Percentiles rank a stretch among this genome's conserved stretches.
Evolutionary conservation across 2,797 vertebrate species (phyloP).

Genomic region (Lophius americanus): DNA sequence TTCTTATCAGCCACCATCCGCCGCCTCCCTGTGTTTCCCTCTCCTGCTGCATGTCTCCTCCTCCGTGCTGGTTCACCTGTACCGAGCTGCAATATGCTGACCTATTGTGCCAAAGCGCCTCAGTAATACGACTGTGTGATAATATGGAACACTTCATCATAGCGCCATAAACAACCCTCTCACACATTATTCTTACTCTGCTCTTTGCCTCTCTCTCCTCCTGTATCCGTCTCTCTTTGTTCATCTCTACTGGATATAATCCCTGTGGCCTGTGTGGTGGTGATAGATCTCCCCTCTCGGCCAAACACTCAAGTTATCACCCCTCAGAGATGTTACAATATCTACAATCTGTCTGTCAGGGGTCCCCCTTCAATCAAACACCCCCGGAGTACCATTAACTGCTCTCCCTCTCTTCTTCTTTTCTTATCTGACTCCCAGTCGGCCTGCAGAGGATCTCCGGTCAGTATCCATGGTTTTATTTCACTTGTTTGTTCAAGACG

Average conservation of each 20-base stretch:
- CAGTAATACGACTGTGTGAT: constrained; percentile 56
- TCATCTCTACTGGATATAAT: constrained; percentile 76
- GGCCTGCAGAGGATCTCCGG: constrained; percentile 97
- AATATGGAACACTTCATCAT: constrained; percentile 55
- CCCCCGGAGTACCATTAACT: constrained; percentile 52
- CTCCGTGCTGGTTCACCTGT: constrained; percentile 36
- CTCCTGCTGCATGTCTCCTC: constrained; percentile 55
- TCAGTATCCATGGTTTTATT: constrained; percentile 83
- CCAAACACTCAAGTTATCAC: constrained; percentile 65
- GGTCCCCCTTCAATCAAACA: constrained; percentile 52
- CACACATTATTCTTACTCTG: constrained; percentile 11
- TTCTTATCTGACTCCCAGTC: constrained; percentile 82
- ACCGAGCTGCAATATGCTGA: constrained; percentile 45
- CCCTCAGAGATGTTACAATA: constrained; percentile 51
- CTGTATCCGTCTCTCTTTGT: constrained; percentile 25
- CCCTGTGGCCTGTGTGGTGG: constrained; percentile 61
- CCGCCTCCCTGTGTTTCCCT: constrained; percentile 25
- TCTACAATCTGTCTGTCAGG: constrained; percentile 67
- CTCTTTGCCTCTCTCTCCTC: constrained; percentile 7
- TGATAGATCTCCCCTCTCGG: constrained; percentile 69
- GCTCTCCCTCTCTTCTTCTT: constrained; percentile 21
- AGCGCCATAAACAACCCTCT: constrained; percentile 50
- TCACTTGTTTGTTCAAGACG: constrained; percentile 37
- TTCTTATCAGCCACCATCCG: constrained; percentile 62
- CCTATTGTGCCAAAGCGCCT: constrained; percentile 57